Base-by-base conservation (phyloP, 2,113 vertebrate genomes). In the Rhinolophus ferrumequinum region DNA sequence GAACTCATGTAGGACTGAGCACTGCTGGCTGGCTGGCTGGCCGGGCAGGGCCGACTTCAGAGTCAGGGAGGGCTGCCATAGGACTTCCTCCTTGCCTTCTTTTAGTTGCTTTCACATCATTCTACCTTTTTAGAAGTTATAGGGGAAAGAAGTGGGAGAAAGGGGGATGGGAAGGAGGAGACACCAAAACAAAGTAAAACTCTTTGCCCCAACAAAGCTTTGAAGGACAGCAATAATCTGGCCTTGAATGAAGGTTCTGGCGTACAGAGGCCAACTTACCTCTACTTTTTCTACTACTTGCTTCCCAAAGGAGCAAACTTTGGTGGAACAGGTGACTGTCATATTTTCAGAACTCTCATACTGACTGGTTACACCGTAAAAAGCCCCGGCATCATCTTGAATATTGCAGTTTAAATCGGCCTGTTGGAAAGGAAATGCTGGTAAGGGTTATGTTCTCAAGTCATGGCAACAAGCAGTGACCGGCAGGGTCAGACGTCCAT, bases 261-360 rank as follows among this genome's bases (percentile, higher is more conserved):
- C 8, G 44, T 1, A 58, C 2, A 41, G 60, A 50, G 38, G 85
- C 41, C 73, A 16, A 95, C 98, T 54, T 98, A 99, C 99, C 99
- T 99, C 99, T 92, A 99, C 99, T 99, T 99, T 99, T 98, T 99
- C 99, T 93, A 99, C 99, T 97, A 99, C 99, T 99, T 99, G 99
- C 98, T 99, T 99, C 96, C 99, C 99, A 80, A 99, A 99, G 19
- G 99, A 99, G 98, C 99, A 99, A 97, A 99, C 99, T 98, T 99
- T 99, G 95, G 99, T 99, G 97, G 99, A 99, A 97, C 99, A 99
- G 89, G 99, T 99, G 98, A 99, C 99, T 97, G 99, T 99, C 99
- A 99, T 99, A 96, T 99, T 99, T 98, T 99, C 99, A 4, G 99
- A 99, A 96, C 99, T 99, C 98, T 99, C 99, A 0, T 99, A 99